phyloP scores from a whole-genome alignment of 2,888 invertebrate genomes.

The Lasioglossum figueresi region DNA sequence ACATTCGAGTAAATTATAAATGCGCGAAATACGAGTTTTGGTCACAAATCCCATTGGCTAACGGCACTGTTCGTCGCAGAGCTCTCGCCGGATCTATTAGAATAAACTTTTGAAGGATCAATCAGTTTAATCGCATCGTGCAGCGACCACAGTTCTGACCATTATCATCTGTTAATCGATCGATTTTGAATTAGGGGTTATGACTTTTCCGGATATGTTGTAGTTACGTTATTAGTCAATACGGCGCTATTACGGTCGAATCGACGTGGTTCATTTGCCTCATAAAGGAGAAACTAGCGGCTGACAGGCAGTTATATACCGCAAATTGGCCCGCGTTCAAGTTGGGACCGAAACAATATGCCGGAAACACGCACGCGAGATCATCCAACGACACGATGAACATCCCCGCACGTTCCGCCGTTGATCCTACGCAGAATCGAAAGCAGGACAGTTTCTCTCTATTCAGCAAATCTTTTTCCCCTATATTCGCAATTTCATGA shows the following conservation, averaged over 20 bases:
- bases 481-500: slow-evolving; percentile 7
- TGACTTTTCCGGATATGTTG: slow-evolving; percentile 1
- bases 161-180: slow-evolving; percentile 16
- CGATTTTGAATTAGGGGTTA: neutral
- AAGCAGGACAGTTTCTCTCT: neutral
- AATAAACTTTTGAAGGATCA: neutral
- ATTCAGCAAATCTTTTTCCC: neutral
- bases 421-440: neutral
- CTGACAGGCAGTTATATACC: slow-evolving; percentile 56
- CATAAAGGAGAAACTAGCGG: slow-evolving; percentile 59
- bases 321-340: slow-evolving; percentile 66
- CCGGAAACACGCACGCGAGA: slow-evolving; percentile 44
- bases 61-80: neutral
- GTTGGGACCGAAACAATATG: slow-evolving; percentile 59
- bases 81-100: neutral
- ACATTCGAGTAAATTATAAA: no score
- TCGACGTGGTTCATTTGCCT: slow-evolving; percentile 61
- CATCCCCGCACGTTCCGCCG: neutral
- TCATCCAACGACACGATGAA: slow-evolving; percentile 27
- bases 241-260: slow-evolving; percentile 27
- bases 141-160: neutral
- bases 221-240: slow-evolving; percentile 34
- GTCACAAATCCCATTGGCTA: neutral
- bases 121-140: neutral
- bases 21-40: no score